Conservation (phyloP, 2,888 invertebrate genomes). For the Digitonthophagus gazella region DNA sequence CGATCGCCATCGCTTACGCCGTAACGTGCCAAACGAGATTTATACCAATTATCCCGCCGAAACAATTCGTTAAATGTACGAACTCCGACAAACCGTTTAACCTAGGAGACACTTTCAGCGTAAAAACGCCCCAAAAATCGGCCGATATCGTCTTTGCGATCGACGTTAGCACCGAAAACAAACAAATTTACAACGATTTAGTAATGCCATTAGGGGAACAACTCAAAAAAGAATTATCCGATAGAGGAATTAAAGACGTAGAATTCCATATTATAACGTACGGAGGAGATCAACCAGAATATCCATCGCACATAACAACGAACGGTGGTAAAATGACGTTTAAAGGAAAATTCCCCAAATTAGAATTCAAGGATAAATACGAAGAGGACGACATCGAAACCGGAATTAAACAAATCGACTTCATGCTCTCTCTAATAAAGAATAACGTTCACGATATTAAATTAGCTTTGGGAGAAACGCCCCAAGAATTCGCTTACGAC, state of each 20-base stretch:
- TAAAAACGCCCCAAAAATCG: conserved; percentile 67
- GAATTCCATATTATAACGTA: conserved; percentile 60
- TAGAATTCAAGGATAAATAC: conserved; percentile 45
- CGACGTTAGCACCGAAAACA: conserved; percentile 64
- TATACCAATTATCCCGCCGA: conserved; percentile 63
- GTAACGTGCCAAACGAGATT: conserved; percentile 61
- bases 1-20: conserved; percentile 68
- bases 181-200: conserved; percentile 62
- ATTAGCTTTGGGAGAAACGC: conserved; percentile 38
- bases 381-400: conserved; percentile 36
- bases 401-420: conserved; percentile 38
- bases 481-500: conserved; percentile 57
- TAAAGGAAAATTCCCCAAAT: conserved; percentile 54
- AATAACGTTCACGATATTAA: conserved; percentile 44
- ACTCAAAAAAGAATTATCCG: conserved; percentile 59
- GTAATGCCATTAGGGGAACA: conserved; percentile 61
- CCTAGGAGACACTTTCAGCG: conserved; percentile 63
- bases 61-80: conserved; percentile 59
- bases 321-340: conserved; percentile 52
- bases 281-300: conserved; percentile 56
- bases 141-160: conserved; percentile 81
- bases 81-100: conserved; percentile 50
- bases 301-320: conserved; percentile 58
- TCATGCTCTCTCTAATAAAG: conserved; percentile 37
- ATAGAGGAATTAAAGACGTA: conserved; percentile 64